Base-by-base conservation (phyloP, 2,888 invertebrate species). In the Eilema griseolum region DNA sequence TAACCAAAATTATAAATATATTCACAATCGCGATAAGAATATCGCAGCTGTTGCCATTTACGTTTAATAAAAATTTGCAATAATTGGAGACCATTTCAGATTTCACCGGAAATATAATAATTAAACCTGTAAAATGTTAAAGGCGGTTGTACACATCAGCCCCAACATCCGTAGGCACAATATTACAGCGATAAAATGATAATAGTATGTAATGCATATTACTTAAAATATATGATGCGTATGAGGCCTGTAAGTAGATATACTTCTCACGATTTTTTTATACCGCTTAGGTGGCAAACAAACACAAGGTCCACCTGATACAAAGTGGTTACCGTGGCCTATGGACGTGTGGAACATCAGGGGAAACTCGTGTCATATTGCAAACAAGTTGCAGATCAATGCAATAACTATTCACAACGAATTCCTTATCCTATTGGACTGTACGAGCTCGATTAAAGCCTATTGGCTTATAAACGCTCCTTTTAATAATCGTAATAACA, bases 401-500 rank as follows among this genome's bases (percentile, higher is more conserved):
- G 14, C n/a, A 64, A 64, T 62, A 31, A n/a, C 28, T n/a, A 52
- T 28, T 64, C n/a, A 52, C 31, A 52, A 64, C 12, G 28, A 4
- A 28, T 23, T 20, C 52, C 64, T 64, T 64, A 28, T 28, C 31
- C 12, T 24, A 57, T 11, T 24, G 12, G 24, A 12, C 12, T 23
- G 14, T 14, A 26, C 24, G 23, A 12, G 59, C 24, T 26, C 26
- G 2, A 59, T 26, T 59, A 59, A 59, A 26, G 24, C 26, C 24
- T 59, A 59, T 59, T 59, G 23, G 26, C 23, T 5, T 59, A 24
- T 59, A 24, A 16, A 23, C 14, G 23, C 23, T 7, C n/a, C n/a
- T 57, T 57, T 11, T 57, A 7, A 24, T 57, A 23, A 57, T 0
- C 20, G 46, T 2, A 46, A 46, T 46, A 20, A 20, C 20, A 46